phyloP scores from a whole-genome alignment of 2,113 vertebrate genomes.

The Heterotis niloticus region DNA sequence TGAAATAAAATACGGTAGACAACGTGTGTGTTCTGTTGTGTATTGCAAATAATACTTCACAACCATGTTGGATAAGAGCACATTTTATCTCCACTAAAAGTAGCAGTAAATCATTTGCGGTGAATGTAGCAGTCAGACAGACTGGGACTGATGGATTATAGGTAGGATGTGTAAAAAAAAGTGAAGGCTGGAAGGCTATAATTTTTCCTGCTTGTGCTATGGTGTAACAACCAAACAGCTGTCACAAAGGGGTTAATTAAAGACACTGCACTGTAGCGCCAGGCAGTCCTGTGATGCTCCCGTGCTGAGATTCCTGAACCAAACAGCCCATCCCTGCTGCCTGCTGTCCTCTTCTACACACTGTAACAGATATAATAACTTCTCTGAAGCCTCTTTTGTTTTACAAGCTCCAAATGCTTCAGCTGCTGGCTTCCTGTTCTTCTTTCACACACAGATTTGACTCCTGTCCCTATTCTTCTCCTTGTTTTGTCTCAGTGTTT shows the following conservation, averaged over 20 bases:
- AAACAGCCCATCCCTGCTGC: slow-evolving; percentile 33
- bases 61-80: slow-evolving; percentile 46
- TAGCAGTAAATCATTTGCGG: slow-evolving; percentile 63
- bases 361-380: slow-evolving; percentile 35
- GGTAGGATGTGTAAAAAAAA: slow-evolving; percentile 53
- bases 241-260: slow-evolving; percentile 50
- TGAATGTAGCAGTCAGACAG: slow-evolving; percentile 69
- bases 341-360: slow-evolving; percentile 18
- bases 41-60: slow-evolving; percentile 58
- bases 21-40: slow-evolving; percentile 40
- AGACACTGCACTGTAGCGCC: slow-evolving; percentile 37
- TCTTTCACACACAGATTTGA: slow-evolving; percentile 32
- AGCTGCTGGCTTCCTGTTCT: slow-evolving; percentile 42
- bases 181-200: slow-evolving; percentile 58
- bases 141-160: slow-evolving; percentile 71
- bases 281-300: slow-evolving; percentile 36
- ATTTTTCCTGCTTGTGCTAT: slow-evolving; percentile 58
- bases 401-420: slow-evolving; percentile 37
- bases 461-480: slow-evolving; percentile 32
- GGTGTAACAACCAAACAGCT: slow-evolving; percentile 50
- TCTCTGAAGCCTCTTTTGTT: slow-evolving; percentile 36
- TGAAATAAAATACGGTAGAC: no score
- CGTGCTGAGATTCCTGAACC: slow-evolving; percentile 19
- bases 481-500: slow-evolving; percentile 40
- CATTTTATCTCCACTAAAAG: slow-evolving; percentile 53